phyloP scores from a whole-genome alignment of 1,140 invertebrate species.

The Anastrepha ludens region DNA sequence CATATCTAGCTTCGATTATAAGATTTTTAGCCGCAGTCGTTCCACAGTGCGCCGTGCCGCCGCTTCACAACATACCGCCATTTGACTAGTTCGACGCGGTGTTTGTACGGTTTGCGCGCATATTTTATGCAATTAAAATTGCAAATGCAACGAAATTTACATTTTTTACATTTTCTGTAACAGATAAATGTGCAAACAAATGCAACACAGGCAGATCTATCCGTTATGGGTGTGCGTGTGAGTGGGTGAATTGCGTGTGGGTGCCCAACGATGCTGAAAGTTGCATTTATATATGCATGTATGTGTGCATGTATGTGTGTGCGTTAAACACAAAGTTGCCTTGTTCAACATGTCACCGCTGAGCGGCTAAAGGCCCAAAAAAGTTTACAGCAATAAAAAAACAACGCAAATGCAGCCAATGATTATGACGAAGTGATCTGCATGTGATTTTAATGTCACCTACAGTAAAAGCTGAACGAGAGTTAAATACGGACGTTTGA shows the following conservation, averaged over 20 bases:
- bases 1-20: no score
- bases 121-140: conserved; percentile 49
- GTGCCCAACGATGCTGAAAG: background rate
- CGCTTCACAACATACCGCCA: background rate
- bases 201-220: background rate
- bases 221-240: background rate
- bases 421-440: conserved; percentile 32
- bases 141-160: conserved; percentile 40
- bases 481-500: background rate
- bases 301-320: background rate
- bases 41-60: background rate
- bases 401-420: background rate
- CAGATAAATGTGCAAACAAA: conserved; percentile 4
- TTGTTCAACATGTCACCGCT: background rate
- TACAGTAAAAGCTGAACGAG: no score
- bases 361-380: background rate
- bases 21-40: no score
- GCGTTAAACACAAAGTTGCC: conserved; percentile 24
- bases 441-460: conserved; percentile 7
- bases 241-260: background rate
- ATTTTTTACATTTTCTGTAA: conserved; percentile 40
- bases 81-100: conserved; percentile 20
- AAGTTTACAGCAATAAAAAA: background rate
- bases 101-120: conserved; percentile 24
- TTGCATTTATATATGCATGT: background rate